phyloP scores from a whole-genome alignment of 2,888 invertebrate genomes.

The Ophonus ardosiacus region DNA sequence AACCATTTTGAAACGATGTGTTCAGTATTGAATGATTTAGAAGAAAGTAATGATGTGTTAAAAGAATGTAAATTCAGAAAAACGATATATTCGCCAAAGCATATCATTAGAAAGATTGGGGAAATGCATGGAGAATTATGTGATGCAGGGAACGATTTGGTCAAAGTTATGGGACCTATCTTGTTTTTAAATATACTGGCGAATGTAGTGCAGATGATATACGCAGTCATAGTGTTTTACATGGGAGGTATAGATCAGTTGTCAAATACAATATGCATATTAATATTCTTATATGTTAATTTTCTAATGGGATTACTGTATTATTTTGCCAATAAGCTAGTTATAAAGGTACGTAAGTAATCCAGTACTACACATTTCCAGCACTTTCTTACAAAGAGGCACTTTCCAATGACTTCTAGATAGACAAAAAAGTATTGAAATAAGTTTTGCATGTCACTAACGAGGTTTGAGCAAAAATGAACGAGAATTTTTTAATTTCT shows the following conservation, averaged over 20 bases:
- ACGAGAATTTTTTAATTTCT: too few relatives aligned
- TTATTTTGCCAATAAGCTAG: not conserved
- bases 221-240: not conserved
- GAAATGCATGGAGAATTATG: not conserved
- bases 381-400: too few relatives aligned
- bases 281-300: not conserved
- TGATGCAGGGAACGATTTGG: too few relatives aligned
- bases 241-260: not conserved
- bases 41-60: not conserved
- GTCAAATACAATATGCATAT: not conserved
- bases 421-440: too few relatives aligned
- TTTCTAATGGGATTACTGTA: not conserved
- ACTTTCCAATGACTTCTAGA: not conserved
- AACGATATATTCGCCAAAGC: not conserved
- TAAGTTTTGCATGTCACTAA: too few relatives aligned
- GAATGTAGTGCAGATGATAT: not conserved
- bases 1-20: constrained; percentile 2
- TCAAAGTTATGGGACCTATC: not conserved
- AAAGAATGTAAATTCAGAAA: not conserved
- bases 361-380: too few relatives aligned
- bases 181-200: not conserved
- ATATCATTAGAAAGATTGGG: not conserved
- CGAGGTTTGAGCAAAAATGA: too few relatives aligned
- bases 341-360: too few relatives aligned
- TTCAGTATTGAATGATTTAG: not conserved